Evolutionary conservation across 2,797 vertebrate species (phyloP), one percentile per base, ranked within the genome.

Genomic region (Rachycentron canadum): DNA sequence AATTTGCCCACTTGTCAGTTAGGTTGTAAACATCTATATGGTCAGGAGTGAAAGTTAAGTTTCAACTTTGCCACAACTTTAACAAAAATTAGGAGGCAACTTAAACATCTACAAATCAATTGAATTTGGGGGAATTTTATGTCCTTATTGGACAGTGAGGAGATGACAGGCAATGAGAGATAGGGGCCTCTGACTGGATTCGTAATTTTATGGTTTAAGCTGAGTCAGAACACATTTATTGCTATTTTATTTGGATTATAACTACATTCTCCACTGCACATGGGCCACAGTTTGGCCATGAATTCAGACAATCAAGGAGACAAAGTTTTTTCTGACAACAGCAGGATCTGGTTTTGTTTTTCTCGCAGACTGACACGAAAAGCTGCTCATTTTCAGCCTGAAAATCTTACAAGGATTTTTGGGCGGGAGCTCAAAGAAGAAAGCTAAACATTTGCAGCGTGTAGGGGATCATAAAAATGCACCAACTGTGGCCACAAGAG

Each of bases 401-500:
- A 52, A 66, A 45, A 66, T 19, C 14, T 49, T 4, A 16, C 34
- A 34, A 12, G 5, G 38, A 50, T 32, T 49, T 71, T 59, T 26
- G 11, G 17, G 49, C 45, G 53, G 3, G 7, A 66, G 38, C 60
- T 73, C 19, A 65, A 61, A 70, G 25, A 14, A 16, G 5, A 26
- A 60, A 50, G 56, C 47, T 50, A 73, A 68, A 66, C 50, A 28
- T 69, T 56, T 52, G 43, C 55, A 59, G 76, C 66, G 36, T 16
- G 12, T 23, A 17, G 21, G 45, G 56, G 75, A 67, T 72, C 12
- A 60, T 59, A 59, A 47, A 79, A 70, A 67, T 62, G 72, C 55
- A 41, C 59, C 65, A 2, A 43, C 76, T 49, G 78, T 10, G 45
- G 56, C 63, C 61, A 21, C 64, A 43, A 72, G 77, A 83, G 69